A percentile compares a stretch with the other conserved stretches of the same genome.
These are phyloP conservation scores for Macrobrachium nipponense DNA, from an alignment of 1,140 invertebrate genomes.

Conservation along the genomic window DNA sequence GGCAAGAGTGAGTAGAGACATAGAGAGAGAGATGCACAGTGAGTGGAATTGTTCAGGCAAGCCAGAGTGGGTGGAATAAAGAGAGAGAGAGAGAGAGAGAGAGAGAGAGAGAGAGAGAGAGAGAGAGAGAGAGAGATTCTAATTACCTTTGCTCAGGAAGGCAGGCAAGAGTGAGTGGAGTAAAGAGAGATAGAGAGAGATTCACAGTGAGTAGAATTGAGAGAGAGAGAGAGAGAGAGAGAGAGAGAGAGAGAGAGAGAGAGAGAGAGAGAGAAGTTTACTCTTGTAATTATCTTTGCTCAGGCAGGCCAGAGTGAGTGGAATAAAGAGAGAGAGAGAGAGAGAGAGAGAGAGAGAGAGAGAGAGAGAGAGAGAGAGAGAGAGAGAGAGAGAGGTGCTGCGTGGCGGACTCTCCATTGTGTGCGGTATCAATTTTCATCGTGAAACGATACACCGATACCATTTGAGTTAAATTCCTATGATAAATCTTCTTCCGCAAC, in stretches of 20 bases:
- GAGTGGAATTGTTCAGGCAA: not conserved
- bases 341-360: not conserved
- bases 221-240: slow-evolving; percentile 23
- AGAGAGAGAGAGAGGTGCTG: slow-evolving; percentile 3
- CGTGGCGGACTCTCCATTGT: not conserved
- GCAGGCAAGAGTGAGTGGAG: not conserved
- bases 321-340: not conserved
- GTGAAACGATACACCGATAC: too few relatives aligned
- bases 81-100: not conserved
- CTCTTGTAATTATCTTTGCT: not conserved
- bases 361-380: slow-evolving; percentile 4
- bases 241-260: slow-evolving; percentile 16
- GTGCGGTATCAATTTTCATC: too few relatives aligned
- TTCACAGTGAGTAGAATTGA: too few relatives aligned
- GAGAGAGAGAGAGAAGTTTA: slow-evolving; percentile 18
- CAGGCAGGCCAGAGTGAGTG: not conserved
- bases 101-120: slow-evolving; percentile 4
- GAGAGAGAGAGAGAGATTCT: not conserved
- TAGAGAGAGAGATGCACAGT: not conserved
- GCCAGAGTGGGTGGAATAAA: not conserved
- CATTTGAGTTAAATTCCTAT: too few relatives aligned
- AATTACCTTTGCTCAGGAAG: not conserved
- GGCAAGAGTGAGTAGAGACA: not conserved
- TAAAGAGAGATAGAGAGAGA: slow-evolving; percentile 6
- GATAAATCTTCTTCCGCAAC: too few relatives aligned